These are phyloP conservation scores for Donacobius atricapilla DNA, from an alignment of 2,113 vertebrate species.

Conservation along the genomic window DNA sequence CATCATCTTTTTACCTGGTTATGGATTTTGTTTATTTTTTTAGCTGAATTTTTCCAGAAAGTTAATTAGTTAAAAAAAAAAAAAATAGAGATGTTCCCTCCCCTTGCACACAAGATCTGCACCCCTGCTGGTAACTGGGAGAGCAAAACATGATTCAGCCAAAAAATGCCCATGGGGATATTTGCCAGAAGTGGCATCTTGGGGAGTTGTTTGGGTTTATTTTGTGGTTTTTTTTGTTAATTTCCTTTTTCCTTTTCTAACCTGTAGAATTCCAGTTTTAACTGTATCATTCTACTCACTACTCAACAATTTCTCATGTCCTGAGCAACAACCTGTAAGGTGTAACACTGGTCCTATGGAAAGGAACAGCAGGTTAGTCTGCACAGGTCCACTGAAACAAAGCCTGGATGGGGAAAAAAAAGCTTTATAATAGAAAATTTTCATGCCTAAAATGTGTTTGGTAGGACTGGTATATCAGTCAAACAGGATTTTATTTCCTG, in stretches of 20 bases:
- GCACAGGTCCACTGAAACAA: neutral
- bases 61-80: neutral
- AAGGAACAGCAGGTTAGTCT: accelerated
- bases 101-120: neutral
- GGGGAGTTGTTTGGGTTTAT: neutral
- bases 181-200: neutral
- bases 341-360: neutral
- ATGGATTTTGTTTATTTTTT: neutral
- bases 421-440: neutral
- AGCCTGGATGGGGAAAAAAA: neutral
- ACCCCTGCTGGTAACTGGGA: neutral
- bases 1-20: accelerated
- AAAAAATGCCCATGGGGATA: neutral
- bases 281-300: neutral
- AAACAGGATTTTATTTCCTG: neutral
- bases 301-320: neutral
- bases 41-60: neutral
- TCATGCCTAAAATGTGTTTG: neutral
- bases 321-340: neutral
- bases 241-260: neutral
- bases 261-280: neutral
- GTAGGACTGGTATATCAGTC: neutral
- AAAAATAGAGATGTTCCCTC: neutral
- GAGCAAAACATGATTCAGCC: neutral
- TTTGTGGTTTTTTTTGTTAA: neutral